phyloP scores from a whole-genome alignment of 30 jellyfish, hydroid and myxozoan genomes.

The Haliclystus octoradiatus region DNA sequence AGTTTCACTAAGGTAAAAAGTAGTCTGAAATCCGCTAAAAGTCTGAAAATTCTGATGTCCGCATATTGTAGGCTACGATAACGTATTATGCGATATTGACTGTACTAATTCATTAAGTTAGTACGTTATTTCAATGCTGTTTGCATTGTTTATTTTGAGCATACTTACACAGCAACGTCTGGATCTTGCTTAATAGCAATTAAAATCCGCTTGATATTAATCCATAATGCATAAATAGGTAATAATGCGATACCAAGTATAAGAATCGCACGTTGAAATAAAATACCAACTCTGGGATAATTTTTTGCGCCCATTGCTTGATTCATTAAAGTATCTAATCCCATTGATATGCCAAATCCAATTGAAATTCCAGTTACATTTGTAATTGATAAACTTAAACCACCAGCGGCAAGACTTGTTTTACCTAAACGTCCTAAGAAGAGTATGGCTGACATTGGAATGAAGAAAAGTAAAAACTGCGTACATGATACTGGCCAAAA shows the following conservation, averaged over 20 bases:
- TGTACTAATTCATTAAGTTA: too few species aligned
- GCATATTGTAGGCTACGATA: too few species aligned
- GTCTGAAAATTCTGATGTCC: too few species aligned
- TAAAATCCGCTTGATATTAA: constrained; percentile 19
- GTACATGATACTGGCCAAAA: constrained; percentile 30
- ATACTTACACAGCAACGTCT: constrained; percentile 33
- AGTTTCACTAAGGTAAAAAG: too few species aligned
- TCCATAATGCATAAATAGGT: constrained; percentile 41
- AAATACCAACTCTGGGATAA: constrained; percentile 27
- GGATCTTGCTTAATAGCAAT: constrained; percentile 27
- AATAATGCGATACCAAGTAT: constrained; percentile 11
- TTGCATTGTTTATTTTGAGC: too few species aligned
- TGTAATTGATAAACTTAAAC: constrained; percentile 27
- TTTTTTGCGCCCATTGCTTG: constrained; percentile 63
- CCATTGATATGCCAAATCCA: constrained; percentile 25
- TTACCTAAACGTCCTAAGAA: constrained; percentile 36
- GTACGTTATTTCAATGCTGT: too few species aligned
- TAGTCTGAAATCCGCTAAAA: too few species aligned
- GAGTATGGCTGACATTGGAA: constrained; percentile 20
- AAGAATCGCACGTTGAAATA: constrained; percentile 23
- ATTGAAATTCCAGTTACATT: constrained; percentile 31
- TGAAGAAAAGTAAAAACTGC: constrained; percentile 12
- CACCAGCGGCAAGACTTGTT: constrained; percentile 34
- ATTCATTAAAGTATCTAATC: constrained; percentile 25
- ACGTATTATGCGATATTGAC: too few species aligned